Evolutionary conservation across 2,888 invertebrate species (phyloP), one percentile per base, ranked within the genome.

Genomic region (Nasonia oneida): DNA sequence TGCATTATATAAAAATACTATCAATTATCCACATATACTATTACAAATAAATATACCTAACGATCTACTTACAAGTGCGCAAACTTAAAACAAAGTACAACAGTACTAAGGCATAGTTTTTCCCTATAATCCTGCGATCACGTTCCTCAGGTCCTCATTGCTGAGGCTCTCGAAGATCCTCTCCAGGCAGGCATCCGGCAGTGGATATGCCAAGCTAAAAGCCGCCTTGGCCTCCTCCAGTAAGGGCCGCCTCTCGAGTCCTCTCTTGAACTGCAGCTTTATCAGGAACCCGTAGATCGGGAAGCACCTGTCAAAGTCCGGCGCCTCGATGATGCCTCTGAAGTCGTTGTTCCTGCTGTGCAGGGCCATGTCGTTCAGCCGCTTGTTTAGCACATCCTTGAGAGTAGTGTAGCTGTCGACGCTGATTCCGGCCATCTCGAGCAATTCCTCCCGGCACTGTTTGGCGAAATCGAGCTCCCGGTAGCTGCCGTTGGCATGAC

Each of bases 361-460:
- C 15, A 74, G 12, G 18, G 74, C 47, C 81, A 81, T 74, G n/a
- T 81, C 81, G 29, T 73, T 75, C 1, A 50, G 18, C 37, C 73
- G 39, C 75, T 81, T 81, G 33, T 61, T 15, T 10, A 81, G 23
- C 23, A 81, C 53, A 14, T 75, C 64, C 39, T 42, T 37, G 2
- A 81, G 33, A 23, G 81, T 74, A 12, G 81, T 81, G 71, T 81
- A 81, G 18, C 18, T 75, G 57, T 81, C 81, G 29, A 81, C 42
- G n/a, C 15, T 57, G n/a, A 57, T 2, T 15, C 6, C 74, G 8
- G 39, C 73, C 74, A 81, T 33, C 18, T 15, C 15, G 5, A 53
- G 42, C 47, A 71, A 39, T 29, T 80, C 80, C 2, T 33, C n/a
- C 1, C n/a, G n/a, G 23, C 80, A 80, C 12, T 37, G 50, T 4